Percentiles rank a stretch among this genome's conserved stretches.
These are phyloP conservation scores for Philopotamus ludificatus DNA, from an alignment of 1,140 invertebrate species.

Conservation along the genomic window DNA sequence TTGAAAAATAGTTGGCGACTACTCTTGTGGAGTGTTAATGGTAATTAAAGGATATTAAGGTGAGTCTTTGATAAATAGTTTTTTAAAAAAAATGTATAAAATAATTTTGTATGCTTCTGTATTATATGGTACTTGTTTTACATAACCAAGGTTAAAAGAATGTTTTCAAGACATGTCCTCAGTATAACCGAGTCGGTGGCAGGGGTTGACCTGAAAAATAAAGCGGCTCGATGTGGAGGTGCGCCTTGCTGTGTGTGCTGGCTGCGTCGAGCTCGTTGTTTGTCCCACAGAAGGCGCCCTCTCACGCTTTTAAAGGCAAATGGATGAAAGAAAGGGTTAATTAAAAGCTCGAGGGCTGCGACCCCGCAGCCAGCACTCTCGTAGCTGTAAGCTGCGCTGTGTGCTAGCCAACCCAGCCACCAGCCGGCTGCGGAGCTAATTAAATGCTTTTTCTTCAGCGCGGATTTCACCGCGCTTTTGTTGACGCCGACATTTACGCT, in stretches of 20 bases:
- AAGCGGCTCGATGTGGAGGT: neutral
- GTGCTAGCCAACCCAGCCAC: constrained; percentile 2
- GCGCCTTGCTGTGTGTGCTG: no score
- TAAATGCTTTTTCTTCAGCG: constrained; percentile 35
- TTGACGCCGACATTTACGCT: constrained; percentile 5
- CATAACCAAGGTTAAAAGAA: no score
- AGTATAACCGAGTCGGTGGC: no score
- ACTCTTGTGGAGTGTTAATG: no score
- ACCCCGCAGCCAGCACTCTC: constrained; percentile 6
- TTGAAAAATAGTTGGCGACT: no score
- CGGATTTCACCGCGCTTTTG: constrained; percentile 18
- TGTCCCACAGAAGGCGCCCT: neutral
- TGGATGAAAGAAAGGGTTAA: constrained; percentile 36
- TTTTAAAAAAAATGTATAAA: no score
- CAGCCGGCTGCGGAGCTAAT: constrained; percentile 28
- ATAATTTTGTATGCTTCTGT: no score
- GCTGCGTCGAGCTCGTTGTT: constrained; percentile 1
- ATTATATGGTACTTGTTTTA: neutral
- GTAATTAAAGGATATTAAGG: no score
- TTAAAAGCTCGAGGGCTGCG: constrained; percentile 33
- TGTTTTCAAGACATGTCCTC: neutral
- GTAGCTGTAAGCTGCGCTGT: neutral
- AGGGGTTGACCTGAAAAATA: no score
- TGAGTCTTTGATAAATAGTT: no score
- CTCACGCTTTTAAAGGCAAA: constrained; percentile 25